These are phyloP conservation scores for Seriola aureovittata DNA, from an alignment of 2,113 vertebrate species.

Conservation along the genomic window DNA sequence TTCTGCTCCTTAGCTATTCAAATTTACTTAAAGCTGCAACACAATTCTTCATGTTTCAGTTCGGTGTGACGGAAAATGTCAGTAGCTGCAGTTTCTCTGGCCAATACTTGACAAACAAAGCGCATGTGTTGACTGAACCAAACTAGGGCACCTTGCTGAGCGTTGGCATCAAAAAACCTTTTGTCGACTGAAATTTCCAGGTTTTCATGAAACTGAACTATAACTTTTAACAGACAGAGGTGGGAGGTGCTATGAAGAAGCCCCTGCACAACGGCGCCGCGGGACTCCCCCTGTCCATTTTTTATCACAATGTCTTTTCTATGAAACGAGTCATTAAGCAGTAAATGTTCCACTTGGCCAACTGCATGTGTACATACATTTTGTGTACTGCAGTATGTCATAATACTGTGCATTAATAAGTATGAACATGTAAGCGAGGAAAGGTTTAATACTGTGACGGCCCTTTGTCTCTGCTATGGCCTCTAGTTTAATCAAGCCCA, in stretches of 20 bases:
- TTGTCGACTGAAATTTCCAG: not conserved
- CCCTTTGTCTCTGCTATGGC: no score
- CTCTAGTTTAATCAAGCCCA: no score
- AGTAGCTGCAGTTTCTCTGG: not conserved
- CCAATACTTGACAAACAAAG: not conserved
- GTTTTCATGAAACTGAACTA: conserved; percentile 9
- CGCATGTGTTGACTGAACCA: not conserved
- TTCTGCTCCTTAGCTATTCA: not conserved
- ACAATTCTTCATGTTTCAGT: not conserved
- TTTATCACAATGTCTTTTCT: not conserved
- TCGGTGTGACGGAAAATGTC: not conserved
- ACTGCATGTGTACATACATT: not conserved
- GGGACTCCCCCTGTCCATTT: conserved; percentile 8
- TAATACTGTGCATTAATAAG: no score
- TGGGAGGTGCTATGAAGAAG: conserved; percentile 10
- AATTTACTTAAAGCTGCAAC: not conserved
- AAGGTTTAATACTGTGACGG: no score
- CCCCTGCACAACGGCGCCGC: not conserved
- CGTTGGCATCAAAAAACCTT: not conserved
- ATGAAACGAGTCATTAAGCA: not conserved
- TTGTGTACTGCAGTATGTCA: not conserved
- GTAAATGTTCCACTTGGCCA: not conserved
- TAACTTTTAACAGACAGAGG: not conserved
- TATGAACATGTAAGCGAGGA: no score
- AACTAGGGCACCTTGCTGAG: not conserved